Conservation (phyloP, 2,888 invertebrate genomes). For the Erebia ligea region DNA sequence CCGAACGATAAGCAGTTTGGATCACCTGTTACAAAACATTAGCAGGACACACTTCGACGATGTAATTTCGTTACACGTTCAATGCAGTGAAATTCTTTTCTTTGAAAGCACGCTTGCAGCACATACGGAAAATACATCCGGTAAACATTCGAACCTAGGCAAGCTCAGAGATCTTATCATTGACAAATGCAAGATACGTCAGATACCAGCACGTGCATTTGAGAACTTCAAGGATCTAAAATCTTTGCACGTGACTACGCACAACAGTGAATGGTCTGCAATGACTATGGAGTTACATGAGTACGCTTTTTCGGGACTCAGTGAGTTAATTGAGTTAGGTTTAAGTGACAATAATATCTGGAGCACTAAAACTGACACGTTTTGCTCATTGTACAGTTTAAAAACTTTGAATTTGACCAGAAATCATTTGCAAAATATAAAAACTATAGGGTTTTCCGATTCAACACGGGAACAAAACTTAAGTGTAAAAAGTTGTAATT, state of each 20-base stretch:
- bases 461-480: conserved; percentile 83
- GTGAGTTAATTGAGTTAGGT: conserved; percentile 86
- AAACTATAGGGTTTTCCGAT: conserved; percentile 89
- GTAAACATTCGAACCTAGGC: conserved; percentile 84
- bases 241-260: conserved; percentile 87
- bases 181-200: conserved; percentile 90
- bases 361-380: conserved; percentile 87
- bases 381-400: conserved; percentile 88
- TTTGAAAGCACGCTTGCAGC: conserved; percentile 87
- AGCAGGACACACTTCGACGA: conserved; percentile 86
- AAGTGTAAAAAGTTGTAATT: conserved; percentile 86
- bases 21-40: conserved; percentile 87
- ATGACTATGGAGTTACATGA: conserved; percentile 89
- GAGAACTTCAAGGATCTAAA: conserved; percentile 86
- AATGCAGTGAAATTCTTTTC: conserved; percentile 89
- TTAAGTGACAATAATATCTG: conserved; percentile 90
- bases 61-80: conserved; percentile 86
- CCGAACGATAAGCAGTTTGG: conserved; percentile 87
- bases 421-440: conserved; percentile 91
- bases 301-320: conserved; percentile 87
- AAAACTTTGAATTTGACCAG: conserved; percentile 88
- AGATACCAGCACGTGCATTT: conserved; percentile 87
- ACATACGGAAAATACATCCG: conserved; percentile 65
- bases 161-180: conserved; percentile 87
- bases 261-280: conserved; percentile 91